Conservation (phyloP, 2,888 invertebrate species). For the Drosophila stalkeri region DNA sequence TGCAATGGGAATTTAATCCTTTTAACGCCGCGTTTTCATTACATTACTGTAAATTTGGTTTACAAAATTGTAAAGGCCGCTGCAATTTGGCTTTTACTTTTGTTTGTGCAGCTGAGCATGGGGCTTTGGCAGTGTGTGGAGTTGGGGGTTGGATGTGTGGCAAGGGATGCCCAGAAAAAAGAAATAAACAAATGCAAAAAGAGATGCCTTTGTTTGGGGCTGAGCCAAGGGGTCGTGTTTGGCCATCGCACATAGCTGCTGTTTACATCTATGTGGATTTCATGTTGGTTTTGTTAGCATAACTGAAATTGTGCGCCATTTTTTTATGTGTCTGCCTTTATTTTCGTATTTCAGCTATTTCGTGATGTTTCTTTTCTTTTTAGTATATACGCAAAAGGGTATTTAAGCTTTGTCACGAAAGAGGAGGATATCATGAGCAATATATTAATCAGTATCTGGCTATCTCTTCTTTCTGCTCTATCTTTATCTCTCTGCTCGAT, state of each 20-base stretch:
- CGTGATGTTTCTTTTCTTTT: neutral
- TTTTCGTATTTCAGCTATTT: slow-evolving; percentile 32
- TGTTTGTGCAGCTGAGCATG: slow-evolving; percentile 31
- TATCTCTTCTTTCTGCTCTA: too few relatives aligned
- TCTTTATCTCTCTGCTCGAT: neutral
- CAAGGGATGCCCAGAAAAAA: neutral
- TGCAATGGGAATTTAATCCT: slow-evolving; percentile 77
- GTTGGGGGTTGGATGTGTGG: neutral
- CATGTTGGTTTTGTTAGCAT: slow-evolving; percentile 59
- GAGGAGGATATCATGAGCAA: neutral
- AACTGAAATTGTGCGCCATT: slow-evolving; percentile 65
- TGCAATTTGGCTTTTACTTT: slow-evolving; percentile 60
- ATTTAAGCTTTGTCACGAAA: neutral
- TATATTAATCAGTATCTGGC: too few relatives aligned
- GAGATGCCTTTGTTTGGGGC: slow-evolving; percentile 22
- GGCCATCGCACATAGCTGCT: slow-evolving; percentile 40
- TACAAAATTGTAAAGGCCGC: slow-evolving; percentile 62
- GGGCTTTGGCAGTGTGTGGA: neutral
- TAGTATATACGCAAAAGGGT: neutral
- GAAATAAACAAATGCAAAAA: slow-evolving; percentile 17
- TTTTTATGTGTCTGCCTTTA: slow-evolving; percentile 52
- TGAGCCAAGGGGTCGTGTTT: neutral
- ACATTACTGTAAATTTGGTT: slow-evolving; percentile 74
- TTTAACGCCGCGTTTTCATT: slow-evolving; percentile 79
- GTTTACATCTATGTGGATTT: slow-evolving; percentile 64